Evolutionary conservation across 2,113 vertebrate species (phyloP).

Genomic region (Tricholaema leucomelas): DNA sequence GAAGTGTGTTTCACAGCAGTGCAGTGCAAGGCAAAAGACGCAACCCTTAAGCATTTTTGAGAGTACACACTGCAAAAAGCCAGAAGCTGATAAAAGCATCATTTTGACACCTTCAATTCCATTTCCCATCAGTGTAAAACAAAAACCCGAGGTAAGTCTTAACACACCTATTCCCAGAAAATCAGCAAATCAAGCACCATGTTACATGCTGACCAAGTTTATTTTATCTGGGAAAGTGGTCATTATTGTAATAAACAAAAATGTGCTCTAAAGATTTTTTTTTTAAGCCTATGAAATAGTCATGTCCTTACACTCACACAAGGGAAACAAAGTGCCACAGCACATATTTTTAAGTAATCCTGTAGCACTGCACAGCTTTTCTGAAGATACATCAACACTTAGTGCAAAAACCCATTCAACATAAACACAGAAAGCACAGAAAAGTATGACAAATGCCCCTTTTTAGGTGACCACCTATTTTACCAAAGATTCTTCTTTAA

Average conservation of each 20-base stretch:
- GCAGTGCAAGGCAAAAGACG: neutral
- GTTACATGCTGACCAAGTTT: neutral
- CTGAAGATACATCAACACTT: neutral
- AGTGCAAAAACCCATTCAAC: neutral
- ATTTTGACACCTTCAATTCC: neutral
- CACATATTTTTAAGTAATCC: neutral
- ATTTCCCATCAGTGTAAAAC: rapidly evolving
- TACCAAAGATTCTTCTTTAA: neutral
- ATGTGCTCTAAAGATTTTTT: neutral
- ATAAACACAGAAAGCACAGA: neutral
- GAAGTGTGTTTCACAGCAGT: neutral
- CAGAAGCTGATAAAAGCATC: neutral
- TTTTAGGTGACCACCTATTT: rapidly evolving
- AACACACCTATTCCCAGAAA: neutral
- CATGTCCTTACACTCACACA: neutral
- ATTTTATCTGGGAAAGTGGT: neutral
- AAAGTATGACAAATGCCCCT: neutral
- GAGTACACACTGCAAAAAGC: neutral
- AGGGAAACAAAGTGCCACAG: neutral
- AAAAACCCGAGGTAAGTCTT: neutral
- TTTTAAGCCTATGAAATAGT: neutral
- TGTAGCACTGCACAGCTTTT: neutral
- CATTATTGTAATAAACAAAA: neutral
- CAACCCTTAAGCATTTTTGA: neutral
- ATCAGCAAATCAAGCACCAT: neutral